Conservation (phyloP, 2,113 vertebrate genomes). For the Cololabis saira region DNA sequence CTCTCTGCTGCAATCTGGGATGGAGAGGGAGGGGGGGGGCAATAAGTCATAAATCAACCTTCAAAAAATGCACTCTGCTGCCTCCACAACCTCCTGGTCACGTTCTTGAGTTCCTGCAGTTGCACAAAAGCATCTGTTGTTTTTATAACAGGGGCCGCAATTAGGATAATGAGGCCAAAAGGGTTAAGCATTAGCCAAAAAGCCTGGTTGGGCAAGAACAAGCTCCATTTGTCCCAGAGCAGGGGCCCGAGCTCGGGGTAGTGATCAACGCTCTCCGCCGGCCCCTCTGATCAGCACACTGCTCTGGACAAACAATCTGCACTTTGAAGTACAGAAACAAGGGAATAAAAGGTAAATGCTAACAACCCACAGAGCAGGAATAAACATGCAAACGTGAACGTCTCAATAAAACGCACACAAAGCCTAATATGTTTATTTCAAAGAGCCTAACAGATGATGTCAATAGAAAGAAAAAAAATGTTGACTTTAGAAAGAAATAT, state of each 20-base stretch:
- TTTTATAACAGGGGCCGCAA: slow-evolving; percentile 82
- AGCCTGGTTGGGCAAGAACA: slow-evolving; percentile 85
- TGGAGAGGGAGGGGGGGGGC: slow-evolving; percentile 51
- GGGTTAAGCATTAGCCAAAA: slow-evolving; percentile 94
- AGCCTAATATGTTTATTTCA: slow-evolving; percentile 10
- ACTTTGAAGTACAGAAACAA: slow-evolving; percentile 70
- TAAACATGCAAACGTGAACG: slow-evolving; percentile 34
- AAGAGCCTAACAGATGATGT: slow-evolving; percentile 12
- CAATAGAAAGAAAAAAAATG: too few species aligned
- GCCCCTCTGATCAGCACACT: slow-evolving; percentile 82
- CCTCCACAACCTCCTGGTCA: slow-evolving; percentile 75
- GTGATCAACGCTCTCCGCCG: slow-evolving; percentile 81
- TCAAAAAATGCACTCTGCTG: slow-evolving; percentile 66
- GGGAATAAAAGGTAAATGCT: slow-evolving; percentile 54
- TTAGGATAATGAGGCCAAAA: slow-evolving; percentile 87
- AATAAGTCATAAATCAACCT: slow-evolving; percentile 75
- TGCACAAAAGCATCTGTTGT: slow-evolving; percentile 88
- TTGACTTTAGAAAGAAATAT: neutral
- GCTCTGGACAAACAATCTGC: slow-evolving; percentile 80
- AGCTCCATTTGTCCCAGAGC: slow-evolving; percentile 87
- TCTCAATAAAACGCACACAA: slow-evolving; percentile 33
- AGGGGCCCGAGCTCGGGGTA: slow-evolving; percentile 68
- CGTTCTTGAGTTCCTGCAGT: slow-evolving; percentile 64
- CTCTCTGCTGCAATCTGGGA: slow-evolving; percentile 90
- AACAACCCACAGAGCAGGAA: slow-evolving; percentile 43